Base-by-base conservation (phyloP, 2,797 vertebrate species). In the Sciurus vulgaris region DNA sequence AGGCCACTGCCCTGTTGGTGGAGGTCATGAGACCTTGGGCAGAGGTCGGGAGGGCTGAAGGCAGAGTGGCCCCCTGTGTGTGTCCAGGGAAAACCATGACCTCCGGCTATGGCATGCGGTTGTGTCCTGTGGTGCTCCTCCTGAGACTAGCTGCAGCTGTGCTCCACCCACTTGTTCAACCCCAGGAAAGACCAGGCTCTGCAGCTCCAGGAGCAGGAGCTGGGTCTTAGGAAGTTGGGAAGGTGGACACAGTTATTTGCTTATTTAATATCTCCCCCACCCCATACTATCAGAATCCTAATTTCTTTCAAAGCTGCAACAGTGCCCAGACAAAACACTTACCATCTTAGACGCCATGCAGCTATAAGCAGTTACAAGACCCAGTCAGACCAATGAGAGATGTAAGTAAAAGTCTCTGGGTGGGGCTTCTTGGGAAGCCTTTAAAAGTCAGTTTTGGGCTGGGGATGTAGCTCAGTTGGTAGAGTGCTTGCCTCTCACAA, bases 231-330 rank as follows among this genome's bases (percentile, higher is more conserved):
- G 78, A 70, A 70, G 78, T 11, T 81, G 77, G 12, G n/a, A 51
- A 1, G 30, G 35, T 10, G 35, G 86, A 41, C 56, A 17, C 7
- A 28, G 76, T 77, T 59, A 73, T 61, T 82, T 84, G 26, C 41
- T 49, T 38, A 30, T 76, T 76, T 33, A 30, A 0, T 38, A 17
- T 61, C 77, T 67, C 20, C 18, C 38, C 33, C 11, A 10, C 10
- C 33, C 13, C 10, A 28, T 38, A 51, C 38, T 59, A 17, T 67
- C 81, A 56, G 47, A 94, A 91, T 86, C 67, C 44, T 44, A 54
- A 72, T 94, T 82, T 94, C 92, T 54, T 59, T 90, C 30, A 92
- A 91, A 67, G 26, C 7, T 86, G 14, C 44, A 33, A 76, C 6
- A 44, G 47, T 17, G 22, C 18, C 28, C 44, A 61, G 44, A 20